Conservation (phyloP, 2,888 invertebrate genomes). For the Geotrupes spiniger region DNA sequence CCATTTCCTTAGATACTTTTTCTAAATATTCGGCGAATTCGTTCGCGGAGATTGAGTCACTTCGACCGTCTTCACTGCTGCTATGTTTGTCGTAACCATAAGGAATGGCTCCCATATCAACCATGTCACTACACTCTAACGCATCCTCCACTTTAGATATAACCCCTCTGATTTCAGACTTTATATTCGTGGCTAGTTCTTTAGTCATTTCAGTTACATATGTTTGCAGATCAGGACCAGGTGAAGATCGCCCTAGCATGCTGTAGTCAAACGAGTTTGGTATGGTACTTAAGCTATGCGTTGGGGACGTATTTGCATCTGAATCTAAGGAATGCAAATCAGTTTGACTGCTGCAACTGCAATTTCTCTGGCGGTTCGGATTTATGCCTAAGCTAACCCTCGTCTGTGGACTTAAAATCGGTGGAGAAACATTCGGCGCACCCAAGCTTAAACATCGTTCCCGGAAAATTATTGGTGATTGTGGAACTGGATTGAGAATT, state of each 20-base stretch:
- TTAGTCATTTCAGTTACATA: constrained; percentile 76
- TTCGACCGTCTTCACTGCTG: constrained; percentile 62
- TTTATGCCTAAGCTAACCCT: constrained; percentile 62
- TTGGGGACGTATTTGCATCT: constrained; percentile 49
- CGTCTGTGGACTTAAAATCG: constrained; percentile 61
- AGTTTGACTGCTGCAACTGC: constrained; percentile 72
- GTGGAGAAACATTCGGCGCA: constrained; percentile 53
- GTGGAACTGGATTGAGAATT: constrained; percentile 31
- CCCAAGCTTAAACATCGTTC: constrained; percentile 66
- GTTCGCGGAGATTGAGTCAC: constrained; percentile 70
- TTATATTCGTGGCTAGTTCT: constrained; percentile 77
- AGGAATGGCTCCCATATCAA: constrained; percentile 51
- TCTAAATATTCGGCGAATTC: constrained; percentile 76
- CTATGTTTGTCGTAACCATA: constrained; percentile 41
- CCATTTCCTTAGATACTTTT: constrained; percentile 76
- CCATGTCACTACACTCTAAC: constrained; percentile 64
- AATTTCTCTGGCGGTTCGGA: constrained; percentile 51
- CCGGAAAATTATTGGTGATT: constrained; percentile 39
- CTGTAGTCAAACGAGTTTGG: constrained; percentile 55
- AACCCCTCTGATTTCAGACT: constrained; percentile 77
- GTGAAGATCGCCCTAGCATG: constrained; percentile 56
- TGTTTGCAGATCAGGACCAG: constrained; percentile 63
- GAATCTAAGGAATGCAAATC: constrained; percentile 65
- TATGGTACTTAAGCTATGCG: constrained; percentile 52
- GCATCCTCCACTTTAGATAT: constrained; percentile 79